These are phyloP conservation scores for Exephanes ischioxanthus DNA, from an alignment of 2,888 invertebrate species.

Conservation along the genomic window DNA sequence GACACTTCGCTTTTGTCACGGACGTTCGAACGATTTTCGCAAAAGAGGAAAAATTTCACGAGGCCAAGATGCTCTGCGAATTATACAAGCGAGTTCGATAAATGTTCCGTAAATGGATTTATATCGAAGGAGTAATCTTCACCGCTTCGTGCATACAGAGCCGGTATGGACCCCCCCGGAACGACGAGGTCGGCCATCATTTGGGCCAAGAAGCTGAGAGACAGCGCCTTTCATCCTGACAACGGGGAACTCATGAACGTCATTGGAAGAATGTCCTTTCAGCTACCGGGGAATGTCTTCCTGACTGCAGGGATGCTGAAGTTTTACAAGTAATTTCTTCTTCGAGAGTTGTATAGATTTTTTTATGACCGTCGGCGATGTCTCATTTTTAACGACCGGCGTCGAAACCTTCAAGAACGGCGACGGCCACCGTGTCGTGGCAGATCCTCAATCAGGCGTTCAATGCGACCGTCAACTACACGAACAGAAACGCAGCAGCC, in stretches of 20 bases:
- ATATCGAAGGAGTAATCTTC: neutral
- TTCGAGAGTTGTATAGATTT: neutral
- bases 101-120: neutral
- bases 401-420: constrained; percentile 53
- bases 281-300: constrained; percentile 67
- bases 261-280: constrained; percentile 73
- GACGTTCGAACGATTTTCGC: constrained; percentile 70
- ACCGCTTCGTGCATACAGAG: constrained; percentile 36
- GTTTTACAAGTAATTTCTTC: constrained; percentile 71
- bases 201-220: constrained; percentile 72
- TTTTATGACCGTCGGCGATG: neutral
- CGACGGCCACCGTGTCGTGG: constrained; percentile 61
- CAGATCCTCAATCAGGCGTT: constrained; percentile 72
- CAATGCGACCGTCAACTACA: constrained; percentile 73
- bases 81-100: constrained; percentile 70
- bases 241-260: constrained; percentile 71
- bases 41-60: constrained; percentile 54
- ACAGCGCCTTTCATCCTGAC: constrained; percentile 75
- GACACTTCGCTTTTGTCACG: constrained; percentile 71
- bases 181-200: constrained; percentile 67
- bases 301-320: constrained; percentile 72
- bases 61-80: constrained; percentile 73
- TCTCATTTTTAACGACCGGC: neutral
- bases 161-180: constrained; percentile 59
- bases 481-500: constrained; percentile 67